Conservation (phyloP, 1,140 invertebrate genomes). For the Lucilia sericata region DNA sequence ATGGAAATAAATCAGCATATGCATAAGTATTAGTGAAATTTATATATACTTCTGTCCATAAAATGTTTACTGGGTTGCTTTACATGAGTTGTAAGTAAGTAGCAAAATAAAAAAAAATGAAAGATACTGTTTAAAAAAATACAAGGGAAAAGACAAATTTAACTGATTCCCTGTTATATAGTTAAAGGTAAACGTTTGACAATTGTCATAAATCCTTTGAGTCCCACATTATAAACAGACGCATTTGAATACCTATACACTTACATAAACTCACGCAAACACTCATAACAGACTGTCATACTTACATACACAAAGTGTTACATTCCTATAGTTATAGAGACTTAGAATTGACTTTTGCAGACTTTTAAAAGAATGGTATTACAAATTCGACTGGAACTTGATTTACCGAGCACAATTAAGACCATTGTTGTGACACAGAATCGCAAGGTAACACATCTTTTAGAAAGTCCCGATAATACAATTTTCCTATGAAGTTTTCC, state of each 20-base stretch:
- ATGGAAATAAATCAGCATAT: no score
- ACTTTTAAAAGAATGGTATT: not conserved
- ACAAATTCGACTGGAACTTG: no score
- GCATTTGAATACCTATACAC: not conserved
- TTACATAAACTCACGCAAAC: not conserved
- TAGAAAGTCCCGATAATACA: no score
- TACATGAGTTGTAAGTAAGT: not conserved
- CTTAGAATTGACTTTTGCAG: not conserved
- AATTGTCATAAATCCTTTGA: slow-evolving; percentile 43
- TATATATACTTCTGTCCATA: no score
- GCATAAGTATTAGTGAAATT: no score
- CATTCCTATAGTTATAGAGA: not conserved
- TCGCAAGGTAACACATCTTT: no score
- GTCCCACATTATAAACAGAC: slow-evolving; percentile 38
- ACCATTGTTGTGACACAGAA: no score
- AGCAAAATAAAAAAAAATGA: not conserved
- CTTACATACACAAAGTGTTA: not conserved
- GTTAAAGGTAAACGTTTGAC: slow-evolving; percentile 42
- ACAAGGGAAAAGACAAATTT: slow-evolving; percentile 2
- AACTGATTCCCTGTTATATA: slow-evolving; percentile 33
- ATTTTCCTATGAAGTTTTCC: no score
- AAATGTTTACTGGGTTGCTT: no score
- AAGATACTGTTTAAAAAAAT: not conserved
- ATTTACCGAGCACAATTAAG: no score
- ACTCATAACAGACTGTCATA: not conserved